A percentile compares a stretch with the other conserved stretches of the same genome.
These are phyloP conservation scores for Grus americana DNA, from an alignment of 2,113 vertebrate genomes.

Conservation along the genomic window DNA sequence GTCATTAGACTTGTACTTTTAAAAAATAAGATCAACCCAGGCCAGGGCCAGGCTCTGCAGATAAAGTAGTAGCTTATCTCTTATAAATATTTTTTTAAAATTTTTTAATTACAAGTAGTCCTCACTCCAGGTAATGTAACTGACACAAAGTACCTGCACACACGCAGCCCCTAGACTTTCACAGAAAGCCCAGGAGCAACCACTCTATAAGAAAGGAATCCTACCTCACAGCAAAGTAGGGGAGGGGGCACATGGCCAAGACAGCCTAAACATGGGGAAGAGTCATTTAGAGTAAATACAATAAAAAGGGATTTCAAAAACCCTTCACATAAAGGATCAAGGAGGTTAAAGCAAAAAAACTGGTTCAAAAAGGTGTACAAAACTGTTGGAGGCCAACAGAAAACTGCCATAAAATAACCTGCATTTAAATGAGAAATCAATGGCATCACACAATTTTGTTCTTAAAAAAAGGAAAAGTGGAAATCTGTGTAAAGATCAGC, in stretches of 20 bases:
- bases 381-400: conserved; percentile 45
- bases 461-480: conserved; percentile 39
- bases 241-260: conserved; percentile 55
- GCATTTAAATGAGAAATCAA: conserved; percentile 57
- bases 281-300: conserved; percentile 61
- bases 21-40: conserved; percentile 70
- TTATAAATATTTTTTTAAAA: conserved; percentile 77
- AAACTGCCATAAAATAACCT: conserved; percentile 31
- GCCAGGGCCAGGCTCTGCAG: conserved; percentile 67
- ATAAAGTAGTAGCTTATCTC: conserved; percentile 73
- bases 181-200: conserved; percentile 90
- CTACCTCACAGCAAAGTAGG: conserved; percentile 76
- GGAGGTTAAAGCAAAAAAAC: conserved; percentile 46
- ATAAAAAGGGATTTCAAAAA: conserved; percentile 37
- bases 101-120: conserved; percentile 76
- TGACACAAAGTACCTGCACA: conserved; percentile 72
- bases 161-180: conserved; percentile 85
- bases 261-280: conserved; percentile 35
- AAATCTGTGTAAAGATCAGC: conserved; percentile 69
- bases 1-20: conserved; percentile 71
- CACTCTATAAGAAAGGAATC: conserved; percentile 76
- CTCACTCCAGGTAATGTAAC: conserved; percentile 71
- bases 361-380: conserved; percentile 64
- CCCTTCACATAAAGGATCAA: conserved; percentile 55
- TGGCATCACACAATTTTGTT: conserved; percentile 63